Percentiles rank a stretch among this genome's conserved stretches.
Conservation (phyloP, 35 echinoderm and acorn worm species). For the Patiria miniata region DNA sequence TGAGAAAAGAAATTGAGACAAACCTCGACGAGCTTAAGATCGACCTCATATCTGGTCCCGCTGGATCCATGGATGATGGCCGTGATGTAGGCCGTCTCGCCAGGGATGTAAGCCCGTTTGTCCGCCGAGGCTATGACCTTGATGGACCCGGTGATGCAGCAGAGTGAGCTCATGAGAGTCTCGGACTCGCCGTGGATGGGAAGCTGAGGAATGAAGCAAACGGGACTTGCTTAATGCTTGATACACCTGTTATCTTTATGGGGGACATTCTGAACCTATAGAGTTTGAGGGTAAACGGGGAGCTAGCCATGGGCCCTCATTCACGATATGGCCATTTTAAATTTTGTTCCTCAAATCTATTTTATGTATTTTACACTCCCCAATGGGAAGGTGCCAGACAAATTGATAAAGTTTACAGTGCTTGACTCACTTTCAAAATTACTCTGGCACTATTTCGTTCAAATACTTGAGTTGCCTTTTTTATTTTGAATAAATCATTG, state of each 20-base stretch:
- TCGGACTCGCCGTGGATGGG: background rate
- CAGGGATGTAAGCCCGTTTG: background rate
- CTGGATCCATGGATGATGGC: background rate
- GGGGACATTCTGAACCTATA: background rate
- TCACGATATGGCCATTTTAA: background rate
- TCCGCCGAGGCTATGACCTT: background rate
- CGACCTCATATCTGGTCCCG: background rate
- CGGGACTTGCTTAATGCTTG: too few species aligned
- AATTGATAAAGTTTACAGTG: too few species aligned
- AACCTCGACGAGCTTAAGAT: background rate
- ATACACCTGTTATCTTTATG: too few species aligned
- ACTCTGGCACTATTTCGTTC: too few species aligned
- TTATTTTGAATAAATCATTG: too few species aligned
- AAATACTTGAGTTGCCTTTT: too few species aligned
- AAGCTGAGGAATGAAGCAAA: background rate
- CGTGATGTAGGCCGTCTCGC: conserved; percentile 3
- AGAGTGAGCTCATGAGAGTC: background rate
- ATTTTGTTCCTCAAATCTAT: too few species aligned
- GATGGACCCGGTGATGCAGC: background rate
- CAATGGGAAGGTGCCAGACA: too few species aligned
- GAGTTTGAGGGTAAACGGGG: background rate
- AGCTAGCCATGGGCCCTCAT: background rate
- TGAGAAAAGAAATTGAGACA: too few species aligned
- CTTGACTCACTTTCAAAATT: too few species aligned
- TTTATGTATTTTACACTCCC: too few species aligned